Evolutionary conservation across 1,140 invertebrate species (phyloP).

Genomic region (Penaeus vannamei): DNA sequence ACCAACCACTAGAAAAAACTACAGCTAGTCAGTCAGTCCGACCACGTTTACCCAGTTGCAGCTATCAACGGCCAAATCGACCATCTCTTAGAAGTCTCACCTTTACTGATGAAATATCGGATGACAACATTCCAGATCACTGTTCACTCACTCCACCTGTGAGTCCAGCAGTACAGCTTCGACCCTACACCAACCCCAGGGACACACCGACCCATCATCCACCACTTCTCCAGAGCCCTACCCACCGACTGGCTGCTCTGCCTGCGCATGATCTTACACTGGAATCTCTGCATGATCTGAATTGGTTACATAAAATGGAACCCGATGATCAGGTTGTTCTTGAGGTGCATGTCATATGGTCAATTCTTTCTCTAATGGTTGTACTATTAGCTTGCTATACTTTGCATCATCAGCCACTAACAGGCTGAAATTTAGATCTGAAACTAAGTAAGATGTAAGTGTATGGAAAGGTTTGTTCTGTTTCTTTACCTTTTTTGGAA

Average conservation of each 20-base stretch:
- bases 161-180: conserved; percentile 47
- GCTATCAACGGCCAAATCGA: conserved; percentile 18
- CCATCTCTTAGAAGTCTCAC: conserved; percentile 33
- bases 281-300: conserved; percentile 64
- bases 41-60: conserved; percentile 26
- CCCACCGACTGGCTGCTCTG: conserved; percentile 23
- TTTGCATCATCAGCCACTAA: conserved; percentile 56
- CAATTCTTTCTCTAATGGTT: conserved; percentile 67
- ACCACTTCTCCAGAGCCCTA: conserved; percentile 46
- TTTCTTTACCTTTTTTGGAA: background rate
- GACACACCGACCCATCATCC: conserved; percentile 67
- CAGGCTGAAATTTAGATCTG: conserved; percentile 12
- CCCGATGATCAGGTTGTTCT: conserved; percentile 64
- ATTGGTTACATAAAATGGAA: conserved; percentile 66
- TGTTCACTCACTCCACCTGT: conserved; percentile 46
- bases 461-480: background rate
- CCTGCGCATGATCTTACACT: conserved; percentile 63
- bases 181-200: conserved; percentile 65
- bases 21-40: conserved; percentile 5
- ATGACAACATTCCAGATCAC: conserved; percentile 11
- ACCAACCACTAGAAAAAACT: background rate
- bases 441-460: background rate
- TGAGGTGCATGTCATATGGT: conserved; percentile 67
- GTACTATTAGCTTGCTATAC: conserved; percentile 62
- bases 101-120: conserved; percentile 39